These are phyloP conservation scores for Mastacembelus armatus DNA, from an alignment of 2,797 vertebrate genomes.

Conservation along the genomic window DNA sequence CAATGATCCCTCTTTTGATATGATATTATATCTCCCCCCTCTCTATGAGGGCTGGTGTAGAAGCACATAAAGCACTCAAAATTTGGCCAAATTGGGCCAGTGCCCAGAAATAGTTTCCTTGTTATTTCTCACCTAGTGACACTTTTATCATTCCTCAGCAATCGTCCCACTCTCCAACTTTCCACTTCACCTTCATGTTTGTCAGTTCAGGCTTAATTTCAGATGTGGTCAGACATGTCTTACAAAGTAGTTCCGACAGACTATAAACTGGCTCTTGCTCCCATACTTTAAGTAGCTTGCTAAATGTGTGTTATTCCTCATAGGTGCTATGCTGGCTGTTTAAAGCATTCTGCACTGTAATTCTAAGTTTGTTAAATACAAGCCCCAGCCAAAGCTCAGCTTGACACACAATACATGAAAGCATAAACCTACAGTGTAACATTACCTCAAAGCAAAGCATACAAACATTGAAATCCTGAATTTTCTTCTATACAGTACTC, in stretches of 20 bases:
- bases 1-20: no score
- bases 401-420: constrained; percentile 7
- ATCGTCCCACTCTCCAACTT: no score
- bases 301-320: not conserved
- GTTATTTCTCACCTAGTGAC: no score
- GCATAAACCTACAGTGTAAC: not conserved
- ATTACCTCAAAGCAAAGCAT: constrained; percentile 36
- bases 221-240: no score
- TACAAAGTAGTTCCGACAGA: no score
- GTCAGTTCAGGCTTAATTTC: not conserved
- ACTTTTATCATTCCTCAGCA: no score
- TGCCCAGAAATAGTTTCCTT: no score
- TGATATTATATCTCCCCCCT: not conserved
- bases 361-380: constrained; percentile 6
- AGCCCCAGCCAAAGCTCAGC: constrained; percentile 2
- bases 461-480: constrained; percentile 16
- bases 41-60: not conserved
- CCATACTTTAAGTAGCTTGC: not conserved
- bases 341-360: not conserved
- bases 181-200: no score
- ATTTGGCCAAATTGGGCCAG: no score
- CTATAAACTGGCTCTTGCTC: not conserved
- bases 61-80: no score
- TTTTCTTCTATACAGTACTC: constrained; percentile 12
- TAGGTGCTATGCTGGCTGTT: not conserved